Conservation (phyloP, 1,140 invertebrate genomes). For the Rhagoletis pomonella region DNA sequence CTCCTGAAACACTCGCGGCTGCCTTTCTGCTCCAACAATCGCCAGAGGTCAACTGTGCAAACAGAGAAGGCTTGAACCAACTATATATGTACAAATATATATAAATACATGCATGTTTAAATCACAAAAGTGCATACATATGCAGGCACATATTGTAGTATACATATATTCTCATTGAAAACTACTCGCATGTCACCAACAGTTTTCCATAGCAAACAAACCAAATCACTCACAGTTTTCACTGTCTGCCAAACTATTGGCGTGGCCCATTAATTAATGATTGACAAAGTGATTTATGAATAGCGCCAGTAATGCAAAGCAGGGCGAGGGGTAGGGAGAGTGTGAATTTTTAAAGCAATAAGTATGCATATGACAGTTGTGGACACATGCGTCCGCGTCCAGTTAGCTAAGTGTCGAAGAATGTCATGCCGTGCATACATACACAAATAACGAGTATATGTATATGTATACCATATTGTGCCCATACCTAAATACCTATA, state of each 20-base stretch:
- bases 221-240: not conserved
- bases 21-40: not conserved
- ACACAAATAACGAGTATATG: too few species aligned
- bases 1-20: too few species aligned
- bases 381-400: too few species aligned
- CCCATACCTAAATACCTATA: too few species aligned
- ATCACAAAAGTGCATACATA: too few species aligned
- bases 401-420: too few species aligned
- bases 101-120: too few species aligned
- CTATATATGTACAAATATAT: too few species aligned
- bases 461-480: too few species aligned
- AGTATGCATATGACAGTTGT: not conserved
- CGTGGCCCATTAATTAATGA: constrained; percentile 45
- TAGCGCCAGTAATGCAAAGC: not conserved
- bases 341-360: not conserved
- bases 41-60: not conserved
- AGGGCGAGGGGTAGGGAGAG: not conserved
- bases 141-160: not conserved
- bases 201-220: not conserved
- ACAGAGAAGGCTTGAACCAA: too few species aligned
- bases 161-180: not conserved
- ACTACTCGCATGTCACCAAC: not conserved
- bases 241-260: not conserved
- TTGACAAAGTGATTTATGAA: constrained; percentile 44
- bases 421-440: too few species aligned